phyloP scores from a whole-genome alignment of 92 coral and sea anemone species.

The Virgularia gustaviana region DNA sequence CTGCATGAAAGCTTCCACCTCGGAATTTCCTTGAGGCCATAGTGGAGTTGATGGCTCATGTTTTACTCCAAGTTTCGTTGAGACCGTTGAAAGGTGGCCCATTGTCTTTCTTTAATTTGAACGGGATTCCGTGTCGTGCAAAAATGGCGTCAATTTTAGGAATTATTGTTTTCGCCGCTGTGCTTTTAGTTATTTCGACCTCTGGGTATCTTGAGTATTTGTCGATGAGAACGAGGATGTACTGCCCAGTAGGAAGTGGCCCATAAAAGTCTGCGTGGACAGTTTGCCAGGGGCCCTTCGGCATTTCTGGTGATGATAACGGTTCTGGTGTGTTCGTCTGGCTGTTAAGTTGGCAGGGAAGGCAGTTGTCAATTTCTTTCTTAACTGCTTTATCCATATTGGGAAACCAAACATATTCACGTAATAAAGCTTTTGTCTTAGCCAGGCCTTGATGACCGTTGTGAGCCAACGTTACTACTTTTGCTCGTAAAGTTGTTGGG shows the following conservation, averaged over 20 bases:
- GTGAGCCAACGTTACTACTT: too few relatives aligned
- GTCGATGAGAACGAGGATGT: conserved; percentile 39
- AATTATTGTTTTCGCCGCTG: conserved; percentile 33
- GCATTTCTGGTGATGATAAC: conserved; percentile 32
- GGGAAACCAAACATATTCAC: too few relatives aligned
- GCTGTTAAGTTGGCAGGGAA: too few relatives aligned
- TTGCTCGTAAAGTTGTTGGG: too few relatives aligned
- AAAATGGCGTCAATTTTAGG: conserved; percentile 30
- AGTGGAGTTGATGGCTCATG: conserved; percentile 52
- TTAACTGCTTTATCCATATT: too few relatives aligned
- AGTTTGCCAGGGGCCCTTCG: conserved; percentile 55
- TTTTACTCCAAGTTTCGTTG: conserved; percentile 33
- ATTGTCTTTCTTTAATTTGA: conserved; percentile 45
- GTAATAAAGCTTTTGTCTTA: too few relatives aligned
- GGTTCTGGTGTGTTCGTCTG: not conserved
- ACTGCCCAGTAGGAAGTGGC: conserved; percentile 61
- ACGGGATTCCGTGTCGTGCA: conserved; percentile 47
- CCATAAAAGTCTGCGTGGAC: conserved; percentile 45
- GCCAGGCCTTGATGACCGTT: too few relatives aligned
- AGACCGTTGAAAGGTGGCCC: conserved; percentile 43
- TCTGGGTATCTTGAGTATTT: conserved; percentile 55
- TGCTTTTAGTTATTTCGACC: conserved; percentile 37
- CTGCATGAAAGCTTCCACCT: conserved; percentile 41
- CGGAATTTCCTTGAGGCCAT: conserved; percentile 54
- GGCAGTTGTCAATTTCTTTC: too few relatives aligned